phyloP scores from a whole-genome alignment of 2,888 invertebrate species.

The Zonitis immaculata region DNA sequence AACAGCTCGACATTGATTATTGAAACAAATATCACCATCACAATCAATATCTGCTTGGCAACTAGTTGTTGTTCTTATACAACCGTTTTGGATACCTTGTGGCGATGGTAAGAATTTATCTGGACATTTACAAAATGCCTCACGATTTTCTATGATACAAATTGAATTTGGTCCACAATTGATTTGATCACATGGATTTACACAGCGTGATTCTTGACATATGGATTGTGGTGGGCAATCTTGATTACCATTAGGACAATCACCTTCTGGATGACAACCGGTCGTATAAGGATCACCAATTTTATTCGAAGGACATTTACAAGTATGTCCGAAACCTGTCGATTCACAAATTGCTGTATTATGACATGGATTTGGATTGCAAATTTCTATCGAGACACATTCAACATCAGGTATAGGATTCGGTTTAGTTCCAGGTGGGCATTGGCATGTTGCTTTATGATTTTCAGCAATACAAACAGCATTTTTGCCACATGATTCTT shows the following conservation, averaged over 20 bases:
- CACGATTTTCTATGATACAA: slow-evolving; percentile 72
- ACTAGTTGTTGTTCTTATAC: slow-evolving; percentile 62
- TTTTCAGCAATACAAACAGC: slow-evolving; percentile 85
- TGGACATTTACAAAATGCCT: slow-evolving; percentile 75
- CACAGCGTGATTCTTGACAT: slow-evolving; percentile 67
- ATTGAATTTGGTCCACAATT: slow-evolving; percentile 74
- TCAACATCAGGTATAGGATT: slow-evolving; percentile 81
- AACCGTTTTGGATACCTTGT: slow-evolving; percentile 61
- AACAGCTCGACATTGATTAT: slow-evolving; percentile 78
- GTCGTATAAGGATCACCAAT: slow-evolving; percentile 70
- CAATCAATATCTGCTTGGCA: slow-evolving; percentile 74
- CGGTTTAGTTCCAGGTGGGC: slow-evolving; percentile 76
- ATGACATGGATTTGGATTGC: slow-evolving; percentile 77
- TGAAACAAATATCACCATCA: slow-evolving; percentile 70
- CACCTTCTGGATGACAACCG: slow-evolving; percentile 75
- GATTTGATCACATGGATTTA: slow-evolving; percentile 75
- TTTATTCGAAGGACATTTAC: slow-evolving; percentile 71
- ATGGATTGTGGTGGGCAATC: slow-evolving; percentile 74
- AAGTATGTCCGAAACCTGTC: slow-evolving; percentile 60
- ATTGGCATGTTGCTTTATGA: slow-evolving; percentile 77
- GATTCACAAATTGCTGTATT: slow-evolving; percentile 72
- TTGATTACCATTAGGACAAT: slow-evolving; percentile 64
- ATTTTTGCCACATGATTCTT: slow-evolving; percentile 78
- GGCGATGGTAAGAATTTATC: slow-evolving; percentile 69
- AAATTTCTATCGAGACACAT: slow-evolving; percentile 67